Percentiles rank a stretch among this genome's conserved stretches.
Conservation (phyloP, 2,888 invertebrate species). For the Chrysolina haemoptera region DNA sequence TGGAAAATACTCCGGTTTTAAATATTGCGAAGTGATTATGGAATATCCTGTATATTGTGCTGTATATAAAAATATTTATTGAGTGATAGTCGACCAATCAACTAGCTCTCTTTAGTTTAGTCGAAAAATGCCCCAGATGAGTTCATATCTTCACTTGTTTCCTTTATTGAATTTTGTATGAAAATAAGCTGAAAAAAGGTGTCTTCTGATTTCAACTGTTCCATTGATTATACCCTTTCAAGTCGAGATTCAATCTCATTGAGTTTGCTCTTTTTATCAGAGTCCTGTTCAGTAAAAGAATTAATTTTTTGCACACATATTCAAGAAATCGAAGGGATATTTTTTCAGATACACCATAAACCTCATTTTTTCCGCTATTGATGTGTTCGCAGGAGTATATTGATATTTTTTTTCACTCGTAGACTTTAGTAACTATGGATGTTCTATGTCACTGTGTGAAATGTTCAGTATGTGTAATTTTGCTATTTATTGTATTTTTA, state of each 20-base stretch:
- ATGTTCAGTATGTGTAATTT: background rate
- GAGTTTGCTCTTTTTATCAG: no score
- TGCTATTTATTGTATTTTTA: constrained; percentile 13
- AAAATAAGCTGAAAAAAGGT: background rate
- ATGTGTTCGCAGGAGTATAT: background rate
- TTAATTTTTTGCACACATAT: no score
- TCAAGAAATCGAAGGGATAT: no score
- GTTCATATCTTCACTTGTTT: background rate
- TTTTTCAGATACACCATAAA: no score
- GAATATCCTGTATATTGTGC: background rate
- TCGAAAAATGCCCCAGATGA: background rate
- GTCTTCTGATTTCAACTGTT: background rate
- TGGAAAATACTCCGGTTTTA: no score
- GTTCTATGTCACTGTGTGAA: background rate
- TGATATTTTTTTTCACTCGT: background rate
- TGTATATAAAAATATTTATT: background rate
- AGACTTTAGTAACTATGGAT: background rate
- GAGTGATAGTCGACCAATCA: background rate
- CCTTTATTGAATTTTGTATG: background rate
- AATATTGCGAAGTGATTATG: no score
- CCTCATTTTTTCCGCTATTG: no score
- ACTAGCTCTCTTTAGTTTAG: no score
- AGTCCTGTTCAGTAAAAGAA: no score
- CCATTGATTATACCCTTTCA: no score
- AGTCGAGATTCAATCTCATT: no score